Evolutionary conservation across 2,113 vertebrate genomes (phyloP), one percentile per base, ranked within the genome.

Genomic region (Misgurnus mizolepis): DNA sequence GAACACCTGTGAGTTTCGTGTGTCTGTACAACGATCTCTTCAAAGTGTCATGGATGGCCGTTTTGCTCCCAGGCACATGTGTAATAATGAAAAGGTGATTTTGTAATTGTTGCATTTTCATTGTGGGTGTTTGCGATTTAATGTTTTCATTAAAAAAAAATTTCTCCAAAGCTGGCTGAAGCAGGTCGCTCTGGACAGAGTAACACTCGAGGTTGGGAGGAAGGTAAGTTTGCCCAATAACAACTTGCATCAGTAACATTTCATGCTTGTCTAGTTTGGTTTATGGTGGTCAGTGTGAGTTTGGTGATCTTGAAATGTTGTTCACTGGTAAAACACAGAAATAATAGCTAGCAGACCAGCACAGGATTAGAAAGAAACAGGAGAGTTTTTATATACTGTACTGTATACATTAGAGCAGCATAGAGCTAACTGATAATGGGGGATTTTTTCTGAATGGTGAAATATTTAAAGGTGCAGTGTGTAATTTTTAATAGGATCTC

Each of bases 1-100:
- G 64, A 85, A 90, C 84, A 92, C 91, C n/a, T 85, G 80, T 70
- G 83, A 89, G 12, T 61, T 94, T 39, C 81, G 78, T 3, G 49
- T 70, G 11, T 88, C 87, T 2, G 77, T 94, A 4, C 67, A 69
- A 43, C 88, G 89, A 47, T 87, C 90, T 7, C 82, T 93, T 70
- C 79, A 67, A 64, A 91, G 73, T 18, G 85, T 89, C 40, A 90
- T 86, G 49, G 82, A 85, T 76, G 86, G 84, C 80, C 92, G 91
- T 74, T 89, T 86, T 47, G 9, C 82, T 43, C 80, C 87, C 3
- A 86, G 45, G 55, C 4, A 15, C 65, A 85, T 0, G 18, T 93
- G 92, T 64, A 77, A 5, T 39, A 17, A 40, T 68, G 18, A 68
- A 49, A 82, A 80, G 82, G 85, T 75, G 8, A 5, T 85, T 67